Evolutionary conservation across 2,888 invertebrate species (phyloP).

Genomic region (Rotaria socialis): DNA sequence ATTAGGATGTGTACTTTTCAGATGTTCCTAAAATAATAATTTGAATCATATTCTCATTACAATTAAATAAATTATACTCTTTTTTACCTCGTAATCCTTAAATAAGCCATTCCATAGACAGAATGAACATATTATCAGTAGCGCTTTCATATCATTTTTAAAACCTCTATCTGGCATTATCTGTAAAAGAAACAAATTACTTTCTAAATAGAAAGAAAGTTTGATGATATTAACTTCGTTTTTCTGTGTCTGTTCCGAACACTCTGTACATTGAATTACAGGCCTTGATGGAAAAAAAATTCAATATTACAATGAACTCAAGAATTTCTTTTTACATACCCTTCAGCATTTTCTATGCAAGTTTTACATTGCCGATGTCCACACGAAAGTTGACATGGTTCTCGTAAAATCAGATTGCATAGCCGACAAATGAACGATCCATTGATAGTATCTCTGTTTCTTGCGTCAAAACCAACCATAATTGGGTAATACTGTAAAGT

Average conservation of each 20-base stretch:
- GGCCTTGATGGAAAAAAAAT: background rate
- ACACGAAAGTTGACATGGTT: background rate
- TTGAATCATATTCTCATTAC: too few relatives aligned
- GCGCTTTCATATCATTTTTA: background rate
- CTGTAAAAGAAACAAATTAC: background rate
- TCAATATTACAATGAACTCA: background rate
- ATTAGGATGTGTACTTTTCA: background rate
- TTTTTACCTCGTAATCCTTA: background rate
- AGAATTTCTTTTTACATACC: background rate
- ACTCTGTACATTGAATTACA: too few relatives aligned
- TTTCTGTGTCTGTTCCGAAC: too few relatives aligned
- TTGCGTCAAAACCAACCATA: background rate
- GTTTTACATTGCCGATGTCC: background rate
- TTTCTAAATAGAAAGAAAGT: background rate
- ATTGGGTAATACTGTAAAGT: background rate
- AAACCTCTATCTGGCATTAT: background rate
- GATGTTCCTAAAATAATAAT: background rate
- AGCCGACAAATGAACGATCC: background rate
- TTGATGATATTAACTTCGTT: too few relatives aligned
- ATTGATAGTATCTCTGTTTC: background rate
- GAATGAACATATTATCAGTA: background rate
- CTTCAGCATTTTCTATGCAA: background rate
- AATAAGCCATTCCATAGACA: background rate
- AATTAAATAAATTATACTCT: too few relatives aligned
- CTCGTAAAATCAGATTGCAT: background rate